A percentile compares a stretch with the other conserved stretches of the same genome.
phyloP scores from a whole-genome alignment of 2,888 invertebrate genomes.

The Bugulina stolonifera region DNA sequence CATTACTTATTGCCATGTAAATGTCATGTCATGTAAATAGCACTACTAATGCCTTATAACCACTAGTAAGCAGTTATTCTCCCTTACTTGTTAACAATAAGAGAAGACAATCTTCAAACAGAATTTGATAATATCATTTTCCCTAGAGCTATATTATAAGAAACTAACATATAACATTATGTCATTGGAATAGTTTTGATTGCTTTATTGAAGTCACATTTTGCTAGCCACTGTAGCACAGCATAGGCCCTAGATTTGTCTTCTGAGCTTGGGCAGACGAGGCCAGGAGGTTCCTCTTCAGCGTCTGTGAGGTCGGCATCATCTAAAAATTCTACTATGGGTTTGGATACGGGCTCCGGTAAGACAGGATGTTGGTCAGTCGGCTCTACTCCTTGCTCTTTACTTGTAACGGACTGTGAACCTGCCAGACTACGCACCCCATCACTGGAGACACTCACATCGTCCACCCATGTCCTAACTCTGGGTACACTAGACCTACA shows the following conservation, averaged over 20 bases:
- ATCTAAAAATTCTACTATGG: not conserved
- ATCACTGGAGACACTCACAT: constrained; percentile 21
- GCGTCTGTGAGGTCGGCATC: not conserved
- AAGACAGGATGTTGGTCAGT: not conserved
- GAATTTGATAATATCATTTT: no score
- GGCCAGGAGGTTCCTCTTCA: not conserved
- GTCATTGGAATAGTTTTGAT: not conserved
- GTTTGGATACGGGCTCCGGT: constrained; percentile 15
- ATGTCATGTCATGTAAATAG: no score
- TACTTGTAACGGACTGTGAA: not conserved
- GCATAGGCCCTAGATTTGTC: constrained; percentile 20
- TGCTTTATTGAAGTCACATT: constrained; percentile 11
- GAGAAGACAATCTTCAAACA: no score
- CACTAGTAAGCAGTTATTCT: no score
- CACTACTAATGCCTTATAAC: no score
- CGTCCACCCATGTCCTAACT: constrained; percentile 18
- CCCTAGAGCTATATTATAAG: no score
- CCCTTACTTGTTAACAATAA: no score
- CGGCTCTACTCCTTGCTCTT: not conserved
- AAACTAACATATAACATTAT: no score
- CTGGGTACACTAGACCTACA: not conserved
- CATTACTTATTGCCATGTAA: no score
- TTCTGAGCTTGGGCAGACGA: constrained; percentile 25
- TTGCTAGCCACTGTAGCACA: not conserved
- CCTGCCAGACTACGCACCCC: not conserved